Evolutionary conservation across 2,797 vertebrate genomes (phyloP), one percentile per base, ranked within the genome.

Genomic region (Neopelma chrysocephalum): DNA sequence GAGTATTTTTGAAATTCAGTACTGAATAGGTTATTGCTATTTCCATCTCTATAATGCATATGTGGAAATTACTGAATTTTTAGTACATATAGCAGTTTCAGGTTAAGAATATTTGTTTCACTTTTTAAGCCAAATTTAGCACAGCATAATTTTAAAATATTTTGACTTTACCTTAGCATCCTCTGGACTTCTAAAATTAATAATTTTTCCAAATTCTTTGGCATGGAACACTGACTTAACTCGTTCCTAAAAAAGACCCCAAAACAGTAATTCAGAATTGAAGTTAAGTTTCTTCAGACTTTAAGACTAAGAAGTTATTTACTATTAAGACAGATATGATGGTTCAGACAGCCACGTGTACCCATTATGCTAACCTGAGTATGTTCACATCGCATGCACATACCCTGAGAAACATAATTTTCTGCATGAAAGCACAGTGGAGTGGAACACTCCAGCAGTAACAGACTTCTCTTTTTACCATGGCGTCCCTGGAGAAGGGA

Each of bases 171-270:
- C 99, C 98, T 98, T 99, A 87, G 99, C 99, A 94, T 99, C 98
- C 90, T 99, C 98, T 48, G 99, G 97, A 82, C 97, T 98, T 98
- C 85, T 99, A 97, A 99, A 99, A 97, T 99, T 99, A 97, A 99
- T 99, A 95, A 99, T 99, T 98, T 99, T 99, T 92, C 99, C 99
- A 98, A 99, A 99, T 97, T 99, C 99, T 97, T 99, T 99, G 97
- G 99, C 98, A 87, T 99, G 99, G 95, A 99, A 99, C 88, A 99
- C 99, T 76, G 99, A 99, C 89, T 99, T 99, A 12, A 99, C 99
- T 90, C 99, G 98, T 96, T 99, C 99, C 99, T 99, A 96, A 40
- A 97, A 94, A 47, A 93, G 61, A 17, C 14, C 1, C 7, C 47
- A 66, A 42, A 71, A 23, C 3, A 70, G 7, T 32, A 56, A 77